Evolutionary conservation across 1,140 invertebrate species (phyloP).

Genomic region (Mycetomoellerius zeteki): DNA sequence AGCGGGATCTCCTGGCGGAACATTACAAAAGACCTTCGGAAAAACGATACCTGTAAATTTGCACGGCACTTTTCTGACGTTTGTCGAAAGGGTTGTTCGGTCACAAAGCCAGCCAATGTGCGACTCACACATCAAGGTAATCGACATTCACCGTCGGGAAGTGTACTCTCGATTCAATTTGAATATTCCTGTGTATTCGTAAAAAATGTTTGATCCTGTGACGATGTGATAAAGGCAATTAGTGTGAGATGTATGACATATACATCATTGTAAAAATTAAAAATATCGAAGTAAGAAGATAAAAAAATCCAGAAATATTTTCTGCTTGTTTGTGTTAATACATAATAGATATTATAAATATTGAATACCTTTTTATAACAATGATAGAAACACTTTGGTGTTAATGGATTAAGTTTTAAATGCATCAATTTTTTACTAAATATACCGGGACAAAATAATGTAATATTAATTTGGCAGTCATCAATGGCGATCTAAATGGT

Average conservation of each 20-base stretch:
- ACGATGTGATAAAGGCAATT: neutral
- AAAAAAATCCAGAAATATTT: neutral
- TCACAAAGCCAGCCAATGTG: conserved; percentile 43
- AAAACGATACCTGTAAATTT: conserved; percentile 61
- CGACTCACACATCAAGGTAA: conserved; percentile 62
- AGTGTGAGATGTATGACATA: neutral
- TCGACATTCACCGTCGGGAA: conserved; percentile 48
- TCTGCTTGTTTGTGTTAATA: neutral
- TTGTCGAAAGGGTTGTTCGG: conserved; percentile 57
- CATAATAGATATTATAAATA: neutral
- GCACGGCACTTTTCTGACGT: conserved; percentile 33
- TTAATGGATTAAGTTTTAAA: neutral
- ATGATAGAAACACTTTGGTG: neutral
- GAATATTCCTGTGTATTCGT: conserved; percentile 5
- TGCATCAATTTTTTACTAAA: neutral
- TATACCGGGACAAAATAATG: neutral
- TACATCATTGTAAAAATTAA: conserved; percentile 1
- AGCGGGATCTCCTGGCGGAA: neutral
- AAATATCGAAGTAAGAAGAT: neutral
- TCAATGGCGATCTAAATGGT: too few species aligned
- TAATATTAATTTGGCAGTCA: neutral
- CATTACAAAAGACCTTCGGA: neutral
- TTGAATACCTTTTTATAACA: neutral
- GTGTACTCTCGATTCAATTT: conserved; percentile 12
- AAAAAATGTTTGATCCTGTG: neutral